A percentile compares a stretch with the other conserved stretches of the same genome.
phyloP scores from a whole-genome alignment of 2,888 invertebrate genomes.

The Leptinotarsa haldemani region DNA sequence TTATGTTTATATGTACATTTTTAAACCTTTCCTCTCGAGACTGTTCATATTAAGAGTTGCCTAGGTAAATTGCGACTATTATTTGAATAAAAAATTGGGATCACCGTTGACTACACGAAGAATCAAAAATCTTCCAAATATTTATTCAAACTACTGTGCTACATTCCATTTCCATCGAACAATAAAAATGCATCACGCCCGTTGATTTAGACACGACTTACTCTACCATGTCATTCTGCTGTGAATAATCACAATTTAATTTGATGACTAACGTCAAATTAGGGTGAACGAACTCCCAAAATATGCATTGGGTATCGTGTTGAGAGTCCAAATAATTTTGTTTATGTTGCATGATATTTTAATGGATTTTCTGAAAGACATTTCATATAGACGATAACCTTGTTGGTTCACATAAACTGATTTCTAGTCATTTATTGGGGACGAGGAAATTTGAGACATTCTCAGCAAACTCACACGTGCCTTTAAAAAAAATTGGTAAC shows the following conservation, averaged over 20 bases:
- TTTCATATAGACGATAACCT: conserved; percentile 21
- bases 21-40: too few relatives aligned
- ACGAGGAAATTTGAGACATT: background rate
- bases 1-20: too few relatives aligned
- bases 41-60: too few relatives aligned
- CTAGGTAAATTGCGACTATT: background rate
- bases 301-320: conserved; percentile 32
- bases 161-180: conserved; percentile 25
- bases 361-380: conserved; percentile 13
- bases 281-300: conserved; percentile 36
- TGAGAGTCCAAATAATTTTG: conserved; percentile 32
- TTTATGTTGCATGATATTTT: conserved; percentile 31
- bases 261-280: conserved; percentile 39
- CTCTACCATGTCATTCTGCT: conserved; percentile 37
- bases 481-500: background rate
- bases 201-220: conserved; percentile 34
- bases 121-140: background rate
- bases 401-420: conserved; percentile 7
- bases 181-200: conserved; percentile 37
- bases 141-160: conserved; percentile 1
- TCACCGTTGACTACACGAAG: background rate
- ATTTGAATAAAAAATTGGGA: background rate
- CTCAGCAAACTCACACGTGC: background rate
- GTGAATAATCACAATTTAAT: conserved; percentile 43
- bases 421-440: background rate